Conservation (phyloP, 2,113 vertebrate species). For the Anoplopoma fimbria region DNA sequence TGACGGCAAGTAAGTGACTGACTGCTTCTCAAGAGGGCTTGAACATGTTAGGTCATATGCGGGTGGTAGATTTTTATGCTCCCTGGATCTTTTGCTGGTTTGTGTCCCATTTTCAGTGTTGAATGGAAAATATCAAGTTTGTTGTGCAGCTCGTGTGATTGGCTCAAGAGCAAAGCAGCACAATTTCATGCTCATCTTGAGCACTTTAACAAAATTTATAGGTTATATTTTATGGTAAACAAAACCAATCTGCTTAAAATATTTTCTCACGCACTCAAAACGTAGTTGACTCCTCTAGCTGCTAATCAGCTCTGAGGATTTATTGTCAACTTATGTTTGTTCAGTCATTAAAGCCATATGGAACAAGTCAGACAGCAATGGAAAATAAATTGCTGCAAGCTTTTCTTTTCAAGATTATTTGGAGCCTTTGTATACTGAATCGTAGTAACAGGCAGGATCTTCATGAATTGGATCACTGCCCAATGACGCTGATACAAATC, state of each 20-base stretch:
- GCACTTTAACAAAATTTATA: conserved; percentile 36
- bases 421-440: conserved; percentile 39
- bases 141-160: conserved; percentile 15
- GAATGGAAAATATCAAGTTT: neutral
- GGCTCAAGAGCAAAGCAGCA: conserved; percentile 19
- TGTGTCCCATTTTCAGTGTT: neutral
- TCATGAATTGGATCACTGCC: conserved; percentile 39
- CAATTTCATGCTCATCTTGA: conserved; percentile 14
- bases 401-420: conserved; percentile 61
- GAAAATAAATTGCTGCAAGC: conserved; percentile 54
- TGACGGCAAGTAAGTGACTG: conserved; percentile 96
- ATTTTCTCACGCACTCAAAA: conserved; percentile 53
- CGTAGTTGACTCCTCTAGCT: conserved; percentile 22
- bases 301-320: conserved; percentile 36
- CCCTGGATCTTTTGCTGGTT: neutral
- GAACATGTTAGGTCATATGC: conserved; percentile 18
- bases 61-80: conserved; percentile 20
- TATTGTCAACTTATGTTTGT: conserved; percentile 61
- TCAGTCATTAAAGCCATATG: conserved; percentile 58
- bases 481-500: conserved; percentile 29
- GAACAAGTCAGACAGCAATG: conserved; percentile 57
- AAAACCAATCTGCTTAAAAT: conserved; percentile 34
- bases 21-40: neutral
- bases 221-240: conserved; percentile 34
- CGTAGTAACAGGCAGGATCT: conserved; percentile 28